Conservation (phyloP, 2,113 vertebrate genomes). For the Toxostoma redivivum region DNA sequence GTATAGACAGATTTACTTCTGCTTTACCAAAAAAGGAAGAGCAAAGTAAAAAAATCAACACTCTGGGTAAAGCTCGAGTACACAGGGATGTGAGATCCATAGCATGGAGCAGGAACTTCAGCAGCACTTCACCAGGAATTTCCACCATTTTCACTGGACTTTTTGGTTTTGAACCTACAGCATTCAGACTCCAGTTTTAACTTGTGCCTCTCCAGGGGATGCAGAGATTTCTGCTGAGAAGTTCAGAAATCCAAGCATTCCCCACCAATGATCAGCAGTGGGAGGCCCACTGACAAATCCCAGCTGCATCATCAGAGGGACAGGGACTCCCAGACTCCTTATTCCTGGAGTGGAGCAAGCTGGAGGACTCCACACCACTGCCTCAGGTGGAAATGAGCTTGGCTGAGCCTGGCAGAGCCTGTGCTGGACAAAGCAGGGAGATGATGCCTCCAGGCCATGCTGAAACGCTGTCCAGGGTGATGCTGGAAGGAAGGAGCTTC, state of each 20-base stretch:
- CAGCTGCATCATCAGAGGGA: background rate
- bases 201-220: background rate
- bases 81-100: background rate
- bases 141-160: background rate
- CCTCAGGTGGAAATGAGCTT: background rate
- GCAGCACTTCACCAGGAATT: background rate
- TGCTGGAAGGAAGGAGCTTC: background rate
- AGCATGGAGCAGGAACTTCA: rapidly evolving
- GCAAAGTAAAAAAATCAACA: background rate
- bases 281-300: background rate
- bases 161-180: background rate
- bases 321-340: background rate
- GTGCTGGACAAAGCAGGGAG: background rate
- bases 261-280: background rate
- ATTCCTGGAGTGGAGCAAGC: background rate
- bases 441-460: background rate
- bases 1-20: background rate
- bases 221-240: background rate
- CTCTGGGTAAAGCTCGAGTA: background rate
- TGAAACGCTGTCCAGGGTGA: background rate
- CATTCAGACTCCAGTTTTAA: background rate
- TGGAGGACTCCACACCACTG: background rate
- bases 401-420: background rate
- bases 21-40: background rate
- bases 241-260: background rate